A percentile compares a stretch with the other conserved stretches of the same genome.
phyloP scores from a whole-genome alignment of 2,797 vertebrate species.

The Acanthiza pusilla region DNA sequence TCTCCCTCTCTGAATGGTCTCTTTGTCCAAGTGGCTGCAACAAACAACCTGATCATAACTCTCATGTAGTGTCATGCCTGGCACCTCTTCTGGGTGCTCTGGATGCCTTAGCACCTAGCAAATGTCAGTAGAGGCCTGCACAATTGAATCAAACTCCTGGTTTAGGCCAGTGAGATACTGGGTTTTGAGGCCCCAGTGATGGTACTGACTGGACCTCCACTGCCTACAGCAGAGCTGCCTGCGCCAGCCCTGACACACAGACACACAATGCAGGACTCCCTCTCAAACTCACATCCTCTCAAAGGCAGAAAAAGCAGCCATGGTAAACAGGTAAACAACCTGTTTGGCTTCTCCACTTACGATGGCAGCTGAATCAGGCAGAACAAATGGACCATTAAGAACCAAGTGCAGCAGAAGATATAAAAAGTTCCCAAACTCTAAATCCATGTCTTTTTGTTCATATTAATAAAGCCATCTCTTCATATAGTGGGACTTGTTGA shows the following conservation, averaged over 20 bases:
- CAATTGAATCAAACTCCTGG: background rate
- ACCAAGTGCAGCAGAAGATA: background rate
- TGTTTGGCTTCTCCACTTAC: rapidly evolving
- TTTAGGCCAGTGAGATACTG: background rate
- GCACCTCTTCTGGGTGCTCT: background rate
- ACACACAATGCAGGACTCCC: rapidly evolving
- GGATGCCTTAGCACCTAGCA: background rate
- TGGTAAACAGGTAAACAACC: background rate
- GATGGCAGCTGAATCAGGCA: background rate
- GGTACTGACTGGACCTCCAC: background rate
- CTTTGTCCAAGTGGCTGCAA: background rate
- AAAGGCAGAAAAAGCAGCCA: background rate
- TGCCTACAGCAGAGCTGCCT: background rate
- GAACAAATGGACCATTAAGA: background rate
- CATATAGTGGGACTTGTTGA: background rate
- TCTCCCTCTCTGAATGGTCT: background rate
- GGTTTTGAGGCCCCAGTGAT: background rate
- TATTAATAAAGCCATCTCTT: background rate
- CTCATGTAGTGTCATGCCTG: background rate
- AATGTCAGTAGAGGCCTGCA: background rate
- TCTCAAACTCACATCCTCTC: background rate
- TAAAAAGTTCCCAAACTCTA: background rate
- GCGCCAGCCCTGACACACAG: background rate
- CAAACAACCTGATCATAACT: background rate
- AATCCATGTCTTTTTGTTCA: rapidly evolving